These are phyloP conservation scores for Uria lomvia DNA, from an alignment of 2,113 vertebrate species.

Conservation along the genomic window DNA sequence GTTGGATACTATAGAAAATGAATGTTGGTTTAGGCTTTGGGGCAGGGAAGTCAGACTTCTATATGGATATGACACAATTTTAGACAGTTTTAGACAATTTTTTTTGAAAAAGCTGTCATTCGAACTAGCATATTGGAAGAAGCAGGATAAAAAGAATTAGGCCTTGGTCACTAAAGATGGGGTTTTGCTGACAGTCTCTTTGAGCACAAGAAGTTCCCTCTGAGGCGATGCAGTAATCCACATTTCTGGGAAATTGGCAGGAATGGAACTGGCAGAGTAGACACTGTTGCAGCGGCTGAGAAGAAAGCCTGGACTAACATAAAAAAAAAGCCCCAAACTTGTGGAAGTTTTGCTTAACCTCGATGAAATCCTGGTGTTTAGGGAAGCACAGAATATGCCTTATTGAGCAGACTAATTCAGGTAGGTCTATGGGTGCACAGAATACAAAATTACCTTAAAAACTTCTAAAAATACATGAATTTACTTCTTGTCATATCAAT, in stretches of 20 bases:
- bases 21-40: not conserved
- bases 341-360: not conserved
- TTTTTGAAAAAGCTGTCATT: not conserved
- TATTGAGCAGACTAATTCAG: not conserved
- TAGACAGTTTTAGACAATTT: not conserved
- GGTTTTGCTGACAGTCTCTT: not conserved
- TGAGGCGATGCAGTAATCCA: not conserved
- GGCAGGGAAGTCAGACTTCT: not conserved
- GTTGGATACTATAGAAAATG: not conserved
- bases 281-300: rapidly evolving
- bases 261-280: not conserved
- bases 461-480: not conserved
- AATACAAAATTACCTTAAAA: not conserved
- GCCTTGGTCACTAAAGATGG: not conserved
- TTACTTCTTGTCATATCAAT: not conserved
- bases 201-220: not conserved
- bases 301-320: not conserved
- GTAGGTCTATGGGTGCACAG: not conserved
- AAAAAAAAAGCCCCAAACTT: not conserved
- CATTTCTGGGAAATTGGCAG: not conserved
- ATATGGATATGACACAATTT: not conserved
- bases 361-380: not conserved
- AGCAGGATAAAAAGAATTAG: not conserved
- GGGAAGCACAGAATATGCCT: not conserved
- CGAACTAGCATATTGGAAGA: not conserved